phyloP scores from a whole-genome alignment of 2,888 invertebrate genomes.

The Limnephilus marmoratus region DNA sequence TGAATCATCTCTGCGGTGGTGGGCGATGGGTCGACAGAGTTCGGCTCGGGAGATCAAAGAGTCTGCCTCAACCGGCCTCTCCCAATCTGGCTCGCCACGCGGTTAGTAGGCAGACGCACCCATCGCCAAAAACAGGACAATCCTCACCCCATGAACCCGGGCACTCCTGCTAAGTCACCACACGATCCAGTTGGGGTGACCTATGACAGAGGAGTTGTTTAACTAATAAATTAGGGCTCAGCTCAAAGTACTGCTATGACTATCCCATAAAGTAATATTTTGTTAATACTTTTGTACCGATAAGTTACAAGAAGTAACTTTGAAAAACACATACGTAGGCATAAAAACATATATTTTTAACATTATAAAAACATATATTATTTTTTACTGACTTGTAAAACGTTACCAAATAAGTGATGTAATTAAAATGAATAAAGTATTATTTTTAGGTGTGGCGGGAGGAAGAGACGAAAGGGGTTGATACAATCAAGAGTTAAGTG shows the following conservation, averaged over 20 bases:
- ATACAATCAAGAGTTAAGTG: neutral
- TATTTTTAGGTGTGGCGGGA: neutral
- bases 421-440: neutral
- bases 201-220: too few species aligned
- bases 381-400: neutral
- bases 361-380: neutral
- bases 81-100: too few species aligned
- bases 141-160: too few species aligned
- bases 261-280: neutral
- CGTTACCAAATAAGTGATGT: neutral
- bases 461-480: neutral
- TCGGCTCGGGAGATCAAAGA: too few species aligned
- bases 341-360: neutral
- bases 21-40: too few species aligned
- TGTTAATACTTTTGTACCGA: neutral
- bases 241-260: neutral
- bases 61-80: too few species aligned
- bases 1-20: too few species aligned
- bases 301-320: neutral
- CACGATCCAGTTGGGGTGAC: too few species aligned
- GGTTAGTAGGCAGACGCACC: too few species aligned
- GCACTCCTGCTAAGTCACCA: too few species aligned
- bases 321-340: neutral
- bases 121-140: too few species aligned
- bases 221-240: neutral